Evolutionary conservation across 2,888 invertebrate genomes (phyloP).

Genomic region (Calameuta idolon): DNA sequence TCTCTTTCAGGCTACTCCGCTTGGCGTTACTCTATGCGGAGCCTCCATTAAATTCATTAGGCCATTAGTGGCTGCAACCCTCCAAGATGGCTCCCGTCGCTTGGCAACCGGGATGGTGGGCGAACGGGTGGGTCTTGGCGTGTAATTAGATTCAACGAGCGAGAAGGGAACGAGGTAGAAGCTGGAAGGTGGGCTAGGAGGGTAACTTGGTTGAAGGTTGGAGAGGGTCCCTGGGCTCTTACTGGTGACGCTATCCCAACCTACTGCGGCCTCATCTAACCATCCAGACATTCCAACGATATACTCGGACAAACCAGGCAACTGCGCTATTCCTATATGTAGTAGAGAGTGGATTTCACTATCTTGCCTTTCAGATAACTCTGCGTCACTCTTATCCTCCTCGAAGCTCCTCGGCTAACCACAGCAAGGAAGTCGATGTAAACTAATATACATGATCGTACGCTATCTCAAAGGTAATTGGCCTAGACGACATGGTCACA

Average conservation of each 20-base stretch:
- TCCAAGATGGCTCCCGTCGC: conserved; percentile 68
- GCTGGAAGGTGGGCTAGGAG: conserved; percentile 27
- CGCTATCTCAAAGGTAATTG: background rate
- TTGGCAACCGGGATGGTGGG: conserved; percentile 55
- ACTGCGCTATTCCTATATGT: conserved; percentile 5
- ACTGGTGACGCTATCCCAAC: background rate
- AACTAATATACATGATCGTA: background rate
- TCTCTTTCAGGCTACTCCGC: conserved; percentile 8
- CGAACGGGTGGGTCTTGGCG: conserved; percentile 53
- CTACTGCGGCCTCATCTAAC: background rate
- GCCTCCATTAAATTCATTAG: conserved; percentile 68
- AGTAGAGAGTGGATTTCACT: conserved; percentile 22
- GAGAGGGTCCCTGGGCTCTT: conserved; percentile 1
- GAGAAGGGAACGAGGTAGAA: conserved; percentile 41
- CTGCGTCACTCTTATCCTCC: conserved; percentile 17
- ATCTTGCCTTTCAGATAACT: conserved; percentile 21
- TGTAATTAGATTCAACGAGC: conserved; percentile 68
- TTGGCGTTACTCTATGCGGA: conserved; percentile 37
- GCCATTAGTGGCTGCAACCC: conserved; percentile 68
- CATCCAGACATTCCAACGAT: background rate
- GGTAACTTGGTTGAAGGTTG: conserved; percentile 7
- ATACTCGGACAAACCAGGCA: background rate
- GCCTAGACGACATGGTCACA: background rate
- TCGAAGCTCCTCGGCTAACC: background rate
- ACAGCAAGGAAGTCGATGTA: background rate